Conservation (phyloP, 2,113 vertebrate genomes). For the Rutilus rutilus region DNA sequence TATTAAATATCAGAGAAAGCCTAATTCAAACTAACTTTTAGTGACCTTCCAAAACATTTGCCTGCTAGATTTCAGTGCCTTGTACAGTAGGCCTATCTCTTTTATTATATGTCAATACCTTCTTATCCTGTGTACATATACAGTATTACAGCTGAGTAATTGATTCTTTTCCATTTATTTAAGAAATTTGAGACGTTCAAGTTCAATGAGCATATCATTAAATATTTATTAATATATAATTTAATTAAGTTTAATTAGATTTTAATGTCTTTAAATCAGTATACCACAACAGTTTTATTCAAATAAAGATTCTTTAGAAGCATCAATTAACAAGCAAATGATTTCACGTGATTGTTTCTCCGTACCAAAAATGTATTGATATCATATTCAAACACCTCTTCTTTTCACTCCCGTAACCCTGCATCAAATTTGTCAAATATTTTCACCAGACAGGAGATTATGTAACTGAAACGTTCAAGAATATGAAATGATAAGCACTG, state of each 20-base stretch:
- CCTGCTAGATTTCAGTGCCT: no score
- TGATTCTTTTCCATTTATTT: neutral
- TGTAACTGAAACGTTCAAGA: constrained; percentile 17
- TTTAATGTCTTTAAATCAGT: neutral
- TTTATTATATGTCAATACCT: neutral
- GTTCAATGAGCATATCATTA: neutral
- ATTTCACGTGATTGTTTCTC: neutral
- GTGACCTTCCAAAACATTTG: no score
- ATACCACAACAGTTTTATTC: neutral
- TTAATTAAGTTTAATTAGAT: neutral
- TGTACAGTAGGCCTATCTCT: no score
- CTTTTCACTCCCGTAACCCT: constrained; percentile 16
- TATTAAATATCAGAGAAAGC: constrained; percentile 34
- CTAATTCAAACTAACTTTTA: no score
- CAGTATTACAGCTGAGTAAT: neutral
- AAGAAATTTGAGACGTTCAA: neutral
- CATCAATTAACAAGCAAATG: neutral
- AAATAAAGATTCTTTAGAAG: neutral
- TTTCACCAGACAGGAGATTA: neutral
- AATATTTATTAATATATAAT: neutral
- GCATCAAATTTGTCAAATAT: constrained; percentile 33
- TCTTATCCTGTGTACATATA: neutral
- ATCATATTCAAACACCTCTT: constrained; percentile 27
- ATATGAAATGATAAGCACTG: constrained; percentile 42
- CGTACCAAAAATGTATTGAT: neutral